These are phyloP conservation scores for Xestoiulus laeticollis DNA, from an alignment of 2,888 invertebrate species.

Conservation along the genomic window DNA sequence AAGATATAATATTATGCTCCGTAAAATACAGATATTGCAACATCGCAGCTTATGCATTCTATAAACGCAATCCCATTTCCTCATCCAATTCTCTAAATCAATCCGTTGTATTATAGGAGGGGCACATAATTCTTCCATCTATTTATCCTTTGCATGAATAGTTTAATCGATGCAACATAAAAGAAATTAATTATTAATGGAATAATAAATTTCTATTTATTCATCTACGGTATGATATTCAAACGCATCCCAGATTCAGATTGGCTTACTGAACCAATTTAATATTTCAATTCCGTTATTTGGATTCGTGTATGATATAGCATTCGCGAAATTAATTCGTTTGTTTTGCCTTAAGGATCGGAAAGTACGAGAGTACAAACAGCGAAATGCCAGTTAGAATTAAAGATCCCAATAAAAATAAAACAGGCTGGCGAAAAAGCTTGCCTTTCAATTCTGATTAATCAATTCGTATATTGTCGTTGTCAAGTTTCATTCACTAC, in stretches of 20 bases:
- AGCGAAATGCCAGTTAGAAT: slow-evolving; percentile 8
- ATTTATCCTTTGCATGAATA: slow-evolving; percentile 23
- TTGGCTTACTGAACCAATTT: slow-evolving; percentile 32
- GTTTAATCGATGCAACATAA: neutral
- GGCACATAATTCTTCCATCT: neutral
- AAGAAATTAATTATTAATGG: slow-evolving; percentile 14
- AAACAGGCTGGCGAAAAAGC: neutral
- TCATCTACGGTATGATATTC: neutral
- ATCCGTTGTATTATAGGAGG: neutral
- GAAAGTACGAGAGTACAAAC: neutral
- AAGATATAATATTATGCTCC: neutral
- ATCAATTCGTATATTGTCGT: slow-evolving; percentile 29
- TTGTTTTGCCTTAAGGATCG: slow-evolving; percentile 31
- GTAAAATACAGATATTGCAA: neutral
- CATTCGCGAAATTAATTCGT: slow-evolving; percentile 10
- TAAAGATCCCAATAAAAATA: slow-evolving; percentile 13
- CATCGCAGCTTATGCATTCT: neutral
- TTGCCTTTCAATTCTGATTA: slow-evolving; percentile 23
- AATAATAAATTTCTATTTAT: slow-evolving; percentile 37
- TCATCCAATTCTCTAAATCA: neutral
- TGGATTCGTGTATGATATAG: neutral
- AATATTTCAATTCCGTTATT: slow-evolving; percentile 21
- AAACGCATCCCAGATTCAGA: neutral
- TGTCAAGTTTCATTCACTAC: slow-evolving; percentile 34
- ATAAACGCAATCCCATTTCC: neutral